phyloP scores from a whole-genome alignment of 2,888 invertebrate genomes.

The Drosophila rubida region DNA sequence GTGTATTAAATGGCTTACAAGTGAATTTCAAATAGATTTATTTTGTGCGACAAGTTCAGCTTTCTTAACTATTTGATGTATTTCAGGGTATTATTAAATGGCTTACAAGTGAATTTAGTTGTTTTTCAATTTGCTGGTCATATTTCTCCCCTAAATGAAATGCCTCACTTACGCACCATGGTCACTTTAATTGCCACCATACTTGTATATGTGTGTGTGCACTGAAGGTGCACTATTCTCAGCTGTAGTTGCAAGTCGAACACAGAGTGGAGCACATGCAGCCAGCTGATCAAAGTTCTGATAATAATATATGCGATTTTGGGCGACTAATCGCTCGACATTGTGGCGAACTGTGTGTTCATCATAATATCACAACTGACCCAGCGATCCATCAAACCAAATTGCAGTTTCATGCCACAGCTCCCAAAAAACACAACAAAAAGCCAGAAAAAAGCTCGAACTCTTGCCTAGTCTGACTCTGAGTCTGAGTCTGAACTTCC shows the following conservation, averaged over 20 bases:
- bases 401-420: conserved; percentile 24
- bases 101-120: too few relatives aligned
- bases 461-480: not conserved
- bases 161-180: not conserved
- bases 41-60: too few relatives aligned
- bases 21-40: too few relatives aligned
- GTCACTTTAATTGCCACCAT: not conserved
- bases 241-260: too few relatives aligned
- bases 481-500: too few relatives aligned
- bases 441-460: not conserved
- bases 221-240: not conserved
- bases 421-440: not conserved
- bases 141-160: too few relatives aligned
- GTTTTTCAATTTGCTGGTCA: too few relatives aligned
- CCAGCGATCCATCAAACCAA: conserved; percentile 26
- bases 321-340: not conserved
- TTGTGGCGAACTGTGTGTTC: not conserved
- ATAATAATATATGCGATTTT: not conserved
- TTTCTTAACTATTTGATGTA: too few relatives aligned
- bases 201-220: too few relatives aligned
- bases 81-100: too few relatives aligned
- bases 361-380: conserved; percentile 21
- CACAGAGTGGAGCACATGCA: too few relatives aligned
- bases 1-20: too few relatives aligned
- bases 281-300: not conserved